These are phyloP conservation scores for Mesocricetus auratus DNA, from an alignment of 2,113 vertebrate genomes.

Conservation along the genomic window DNA sequence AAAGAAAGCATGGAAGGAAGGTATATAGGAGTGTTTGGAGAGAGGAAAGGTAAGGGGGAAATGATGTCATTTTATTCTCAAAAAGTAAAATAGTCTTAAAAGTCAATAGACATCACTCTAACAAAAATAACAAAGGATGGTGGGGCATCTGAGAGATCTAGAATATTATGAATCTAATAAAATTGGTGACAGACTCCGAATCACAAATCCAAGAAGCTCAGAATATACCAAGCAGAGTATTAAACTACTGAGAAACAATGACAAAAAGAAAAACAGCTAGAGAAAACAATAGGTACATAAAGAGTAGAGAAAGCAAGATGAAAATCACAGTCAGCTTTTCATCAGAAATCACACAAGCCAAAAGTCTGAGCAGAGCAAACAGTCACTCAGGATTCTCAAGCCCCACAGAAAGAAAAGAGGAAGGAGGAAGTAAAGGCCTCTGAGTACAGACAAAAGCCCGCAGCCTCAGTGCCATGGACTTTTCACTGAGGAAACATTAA, in stretches of 20 bases:
- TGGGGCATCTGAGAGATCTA: not conserved
- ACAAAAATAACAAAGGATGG: not conserved
- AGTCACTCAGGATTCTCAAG: not conserved
- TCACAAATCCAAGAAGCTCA: not conserved
- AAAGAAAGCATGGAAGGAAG: not conserved
- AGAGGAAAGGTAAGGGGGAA: not conserved
- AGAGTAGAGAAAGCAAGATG: not conserved
- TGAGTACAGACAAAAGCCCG: not conserved
- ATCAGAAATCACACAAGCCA: constrained; percentile 16
- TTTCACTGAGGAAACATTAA: not conserved
- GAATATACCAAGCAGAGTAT: not conserved
- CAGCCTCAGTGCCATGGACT: not conserved
- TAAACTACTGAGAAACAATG: constrained; percentile 7
- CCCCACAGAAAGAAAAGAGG: not conserved
- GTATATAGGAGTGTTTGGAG: not conserved
- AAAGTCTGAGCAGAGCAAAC: not conserved
- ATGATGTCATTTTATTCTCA: not conserved
- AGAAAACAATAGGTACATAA: not conserved
- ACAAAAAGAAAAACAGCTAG: constrained; percentile 8
- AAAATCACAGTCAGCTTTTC: constrained; percentile 14
- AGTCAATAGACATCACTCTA: not conserved
- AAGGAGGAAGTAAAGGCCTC: not conserved
- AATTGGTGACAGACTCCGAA: not conserved
- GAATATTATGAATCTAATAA: constrained; percentile 25
- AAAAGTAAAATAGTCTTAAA: not conserved